A percentile compares a stretch with the other conserved stretches of the same genome.
phyloP scores from a whole-genome alignment of 1,140 invertebrate species.

The Drosophila watanabei region DNA sequence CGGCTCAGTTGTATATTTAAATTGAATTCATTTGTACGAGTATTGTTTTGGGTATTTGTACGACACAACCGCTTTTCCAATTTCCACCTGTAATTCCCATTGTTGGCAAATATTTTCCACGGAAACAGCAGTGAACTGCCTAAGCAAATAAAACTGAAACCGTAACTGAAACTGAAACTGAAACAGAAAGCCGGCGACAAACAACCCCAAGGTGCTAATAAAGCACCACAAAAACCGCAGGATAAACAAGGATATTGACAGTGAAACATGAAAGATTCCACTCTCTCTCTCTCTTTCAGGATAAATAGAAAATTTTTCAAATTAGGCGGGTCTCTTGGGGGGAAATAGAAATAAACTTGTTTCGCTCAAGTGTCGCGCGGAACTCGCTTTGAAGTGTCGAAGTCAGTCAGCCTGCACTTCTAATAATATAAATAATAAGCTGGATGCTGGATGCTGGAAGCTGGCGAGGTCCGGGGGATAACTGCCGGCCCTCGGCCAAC shows the following conservation, averaged over 20 bases:
- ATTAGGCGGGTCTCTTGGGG: conserved; percentile 15
- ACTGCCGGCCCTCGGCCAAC: conserved; percentile 51
- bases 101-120: conserved; percentile 39
- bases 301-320: conserved; percentile 47
- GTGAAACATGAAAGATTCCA: conserved; percentile 51
- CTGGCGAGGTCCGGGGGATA: neutral
- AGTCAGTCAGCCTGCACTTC: conserved; percentile 41
- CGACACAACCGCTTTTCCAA: conserved; percentile 1
- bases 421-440: conserved; percentile 58
- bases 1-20: conserved; percentile 5
- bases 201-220: conserved; percentile 54
- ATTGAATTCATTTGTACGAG: conserved; percentile 20
- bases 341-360: conserved; percentile 49
- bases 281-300: neutral
- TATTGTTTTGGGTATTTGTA: conserved; percentile 7
- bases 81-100: conserved; percentile 5
- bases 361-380: conserved; percentile 18
- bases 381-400: conserved; percentile 49
- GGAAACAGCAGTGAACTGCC: conserved; percentile 16
- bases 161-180: conserved; percentile 20
- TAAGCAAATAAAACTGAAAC: conserved; percentile 31
- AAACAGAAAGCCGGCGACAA: conserved; percentile 8
- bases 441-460: neutral
- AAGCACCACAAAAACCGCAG: conserved; percentile 43
- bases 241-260: conserved; percentile 60